Evolutionary conservation across 2,888 invertebrate genomes (phyloP), one percentile per base, ranked within the genome.

Genomic region (Lasioglossum malachurum): DNA sequence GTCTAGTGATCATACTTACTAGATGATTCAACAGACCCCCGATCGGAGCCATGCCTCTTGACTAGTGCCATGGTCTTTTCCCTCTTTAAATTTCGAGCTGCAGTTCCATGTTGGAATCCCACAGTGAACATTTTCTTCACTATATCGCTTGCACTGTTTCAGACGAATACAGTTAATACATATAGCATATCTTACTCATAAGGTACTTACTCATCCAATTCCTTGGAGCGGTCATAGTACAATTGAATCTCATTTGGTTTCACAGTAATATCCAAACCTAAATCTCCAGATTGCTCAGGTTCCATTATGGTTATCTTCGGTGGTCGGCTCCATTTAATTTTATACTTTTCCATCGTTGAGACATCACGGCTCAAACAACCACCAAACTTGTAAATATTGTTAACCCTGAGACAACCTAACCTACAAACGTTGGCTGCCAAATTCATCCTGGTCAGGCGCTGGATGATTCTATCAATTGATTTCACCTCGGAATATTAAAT

Each of bases 301-400:
- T 97, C 96, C 86, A 96, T 96, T 73, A 96, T 96, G 0, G 97
- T 96, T 35, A 98, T 96, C 94, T 97, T 97, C 46, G 96, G 96
- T 0, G 98, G 98, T 46, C 97, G 96, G 10, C 97, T 96, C 98
- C 98, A 98, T 96, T 97, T 97, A 73, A 98, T 97, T 95, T 97
- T 97, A 27, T 84, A 78, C 4, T 86, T 84, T 1, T 86, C 79
- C 57, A 98, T 95, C 92, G 97, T 95, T 87, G 97, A 92, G 95
- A 95, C 93, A 94, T 90, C 89, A 93, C 96, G 87, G 83, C 93
- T 81, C 23, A 87, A 23, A 60, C 79, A 86, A 86, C 84, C 85
- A 73, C 81, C 81, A n/a, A 85, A 31, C 27, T 27, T 71, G 10
- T 38, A 80, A 44, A 81, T 49, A 53, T 80, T 80, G 19, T 64